These are phyloP conservation scores for human DNA, from an alignment of 2,113 vertebrate species.

Conservation along the genomic window DNA sequence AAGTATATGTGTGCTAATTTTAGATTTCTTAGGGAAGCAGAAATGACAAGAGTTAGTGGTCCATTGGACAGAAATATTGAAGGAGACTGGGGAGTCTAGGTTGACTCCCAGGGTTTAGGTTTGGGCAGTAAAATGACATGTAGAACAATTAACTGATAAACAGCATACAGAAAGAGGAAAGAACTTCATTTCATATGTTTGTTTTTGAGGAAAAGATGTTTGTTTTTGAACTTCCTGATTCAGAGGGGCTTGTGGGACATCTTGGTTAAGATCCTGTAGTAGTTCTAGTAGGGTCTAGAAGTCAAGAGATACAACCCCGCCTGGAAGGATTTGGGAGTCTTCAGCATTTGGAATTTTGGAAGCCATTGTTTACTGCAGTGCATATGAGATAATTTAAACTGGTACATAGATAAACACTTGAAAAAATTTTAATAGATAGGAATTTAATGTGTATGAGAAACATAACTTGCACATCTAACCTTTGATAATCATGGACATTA, in stretches of 20 bases:
- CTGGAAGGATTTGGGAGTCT: neutral
- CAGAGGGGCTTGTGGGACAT: slow-evolving; percentile 18
- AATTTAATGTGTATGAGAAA: slow-evolving; percentile 30
- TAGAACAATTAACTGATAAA: neutral
- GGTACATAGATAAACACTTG: neutral
- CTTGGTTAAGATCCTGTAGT: slow-evolving; percentile 41
- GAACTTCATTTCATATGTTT: slow-evolving; percentile 6
- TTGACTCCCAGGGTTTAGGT: neutral
- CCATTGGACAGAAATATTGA: neutral
- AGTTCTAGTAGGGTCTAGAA: neutral
- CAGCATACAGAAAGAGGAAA: slow-evolving; percentile 33
- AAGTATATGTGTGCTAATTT: neutral
- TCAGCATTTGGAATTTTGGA: neutral
- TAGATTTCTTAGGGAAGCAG: neutral
- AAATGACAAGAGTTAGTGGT: neutral
- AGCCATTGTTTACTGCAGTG: neutral
- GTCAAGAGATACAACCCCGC: neutral
- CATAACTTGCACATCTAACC: neutral
- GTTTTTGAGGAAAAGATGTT: slow-evolving; percentile 34
- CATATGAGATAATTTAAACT: neutral
- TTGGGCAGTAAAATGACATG: neutral
- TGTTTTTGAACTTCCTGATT: slow-evolving; percentile 14
- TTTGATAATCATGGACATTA: neutral
- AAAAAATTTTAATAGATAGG: neutral
- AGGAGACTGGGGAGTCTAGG: neutral